Conservation (phyloP, 2,113 vertebrate species). For the Dendropsophus ebraccatus region DNA sequence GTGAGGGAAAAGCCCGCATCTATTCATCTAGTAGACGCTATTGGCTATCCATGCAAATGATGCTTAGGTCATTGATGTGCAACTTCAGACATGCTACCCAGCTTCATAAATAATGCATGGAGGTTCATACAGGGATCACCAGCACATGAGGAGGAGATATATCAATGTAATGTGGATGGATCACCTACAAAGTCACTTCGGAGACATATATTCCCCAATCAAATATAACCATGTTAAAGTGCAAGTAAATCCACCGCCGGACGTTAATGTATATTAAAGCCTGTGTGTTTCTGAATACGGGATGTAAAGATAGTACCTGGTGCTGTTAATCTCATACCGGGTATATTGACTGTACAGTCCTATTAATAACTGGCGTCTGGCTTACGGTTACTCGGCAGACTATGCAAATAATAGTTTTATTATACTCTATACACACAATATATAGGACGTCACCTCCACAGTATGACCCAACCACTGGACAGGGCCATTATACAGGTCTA, state of each 20-base stretch:
- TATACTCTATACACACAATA: not conserved
- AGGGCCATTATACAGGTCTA: no score
- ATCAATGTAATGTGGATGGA: constrained; percentile 47
- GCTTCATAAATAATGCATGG: constrained; percentile 40
- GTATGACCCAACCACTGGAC: no score
- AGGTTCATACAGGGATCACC: not conserved
- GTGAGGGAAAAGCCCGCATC: not conserved
- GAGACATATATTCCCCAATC: constrained; percentile 34
- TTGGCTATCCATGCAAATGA: constrained; percentile 40
- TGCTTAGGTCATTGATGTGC: constrained; percentile 36
- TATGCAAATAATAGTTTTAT: not conserved
- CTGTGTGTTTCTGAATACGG: not conserved
- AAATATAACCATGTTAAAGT: constrained; percentile 36
- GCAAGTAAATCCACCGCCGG: constrained; percentile 11
- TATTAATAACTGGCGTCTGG: not conserved
- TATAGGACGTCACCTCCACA: not conserved
- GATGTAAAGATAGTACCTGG: not conserved
- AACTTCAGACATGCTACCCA: not conserved
- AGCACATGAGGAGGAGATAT: constrained; percentile 18
- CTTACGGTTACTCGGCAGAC: not conserved
- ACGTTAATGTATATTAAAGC: constrained; percentile 7
- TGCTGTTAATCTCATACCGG: not conserved
- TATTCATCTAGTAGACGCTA: constrained; percentile 19
- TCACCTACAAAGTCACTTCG: constrained; percentile 38
- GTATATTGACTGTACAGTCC: not conserved